Evolutionary conservation across 2,113 vertebrate genomes (phyloP).

Genomic region (Scophthalmus maximus): DNA sequence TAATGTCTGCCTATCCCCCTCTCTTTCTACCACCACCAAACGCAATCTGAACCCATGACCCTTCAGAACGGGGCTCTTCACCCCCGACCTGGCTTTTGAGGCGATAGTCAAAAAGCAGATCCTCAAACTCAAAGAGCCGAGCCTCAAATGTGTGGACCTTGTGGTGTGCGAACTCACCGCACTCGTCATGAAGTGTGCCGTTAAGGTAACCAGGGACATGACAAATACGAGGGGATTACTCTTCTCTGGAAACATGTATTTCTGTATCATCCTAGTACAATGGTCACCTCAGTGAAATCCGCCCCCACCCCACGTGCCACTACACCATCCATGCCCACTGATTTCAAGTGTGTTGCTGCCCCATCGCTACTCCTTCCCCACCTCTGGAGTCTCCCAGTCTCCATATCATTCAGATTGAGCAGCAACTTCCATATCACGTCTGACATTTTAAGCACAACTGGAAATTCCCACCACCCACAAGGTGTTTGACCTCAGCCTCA

Average conservation of each 20-base stretch:
- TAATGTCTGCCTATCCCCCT: slow-evolving; percentile 29
- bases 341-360: slow-evolving; percentile 26
- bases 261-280: slow-evolving; percentile 31
- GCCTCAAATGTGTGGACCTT: slow-evolving; percentile 96
- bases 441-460: slow-evolving; percentile 28
- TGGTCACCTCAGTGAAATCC: slow-evolving; percentile 41
- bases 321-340: slow-evolving; percentile 14
- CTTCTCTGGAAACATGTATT: slow-evolving; percentile 36
- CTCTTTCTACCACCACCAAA: slow-evolving; percentile 47
- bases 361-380: not conserved
- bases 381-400: slow-evolving; percentile 5
- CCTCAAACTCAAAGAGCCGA: slow-evolving; percentile 97
- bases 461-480: slow-evolving; percentile 25
- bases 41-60: slow-evolving; percentile 48
- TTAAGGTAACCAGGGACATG: slow-evolving; percentile 87
- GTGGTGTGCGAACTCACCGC: slow-evolving; percentile 94
- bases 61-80: slow-evolving; percentile 96
- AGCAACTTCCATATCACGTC: slow-evolving; percentile 2
- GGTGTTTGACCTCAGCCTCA: slow-evolving; percentile 33
- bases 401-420: slow-evolving; percentile 11
- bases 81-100: slow-evolving; percentile 97
- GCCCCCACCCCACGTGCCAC: slow-evolving; percentile 14
- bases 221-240: slow-evolving; percentile 18
- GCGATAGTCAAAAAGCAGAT: slow-evolving; percentile 99
- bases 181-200: slow-evolving; percentile 93